A percentile compares a stretch with the other conserved stretches of the same genome.
Conservation (phyloP, 2,888 invertebrate genomes). For the Drosophila pegasa region DNA sequence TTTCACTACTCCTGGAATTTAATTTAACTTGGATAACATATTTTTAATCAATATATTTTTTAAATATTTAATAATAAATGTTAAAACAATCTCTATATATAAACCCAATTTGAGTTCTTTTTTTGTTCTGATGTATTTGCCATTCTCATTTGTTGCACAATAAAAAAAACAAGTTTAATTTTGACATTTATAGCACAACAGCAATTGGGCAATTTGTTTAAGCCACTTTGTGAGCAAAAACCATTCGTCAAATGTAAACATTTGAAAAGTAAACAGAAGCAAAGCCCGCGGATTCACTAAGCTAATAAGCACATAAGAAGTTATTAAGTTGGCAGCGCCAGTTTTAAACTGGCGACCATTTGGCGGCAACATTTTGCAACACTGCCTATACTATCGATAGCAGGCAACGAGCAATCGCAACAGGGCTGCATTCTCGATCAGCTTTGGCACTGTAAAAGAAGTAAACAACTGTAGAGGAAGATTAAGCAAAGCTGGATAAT, state of each 20-base stretch:
- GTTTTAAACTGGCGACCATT: slow-evolving; percentile 4
- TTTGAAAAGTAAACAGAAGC: slow-evolving; percentile 13
- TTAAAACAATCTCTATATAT: neutral
- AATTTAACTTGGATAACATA: neutral
- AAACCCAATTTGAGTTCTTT: neutral
- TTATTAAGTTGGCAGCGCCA: slow-evolving; percentile 23
- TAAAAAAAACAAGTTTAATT: neutral
- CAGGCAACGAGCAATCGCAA: neutral
- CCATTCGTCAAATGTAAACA: slow-evolving; percentile 4
- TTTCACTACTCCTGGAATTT: neutral
- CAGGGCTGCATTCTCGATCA: slow-evolving; percentile 27
- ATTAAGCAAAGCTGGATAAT: slow-evolving; percentile 43
- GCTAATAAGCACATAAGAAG: neutral
- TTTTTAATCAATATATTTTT: neutral
- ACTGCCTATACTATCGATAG: slow-evolving; percentile 1
- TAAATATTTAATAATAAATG: neutral
- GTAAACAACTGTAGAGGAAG: slow-evolving; percentile 49
- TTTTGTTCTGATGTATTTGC: neutral
- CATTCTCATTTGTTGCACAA: neutral
- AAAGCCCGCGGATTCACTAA: neutral
- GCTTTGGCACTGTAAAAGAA: slow-evolving; percentile 29
- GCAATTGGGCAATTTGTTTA: neutral
- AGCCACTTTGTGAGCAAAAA: neutral
- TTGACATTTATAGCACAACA: neutral
- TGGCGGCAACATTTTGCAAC: slow-evolving; percentile 1